Percentiles rank a stretch among this genome's conserved stretches.
Conservation (phyloP, 2,797 vertebrate genomes). For the Microctenopoma lineatum region DNA sequence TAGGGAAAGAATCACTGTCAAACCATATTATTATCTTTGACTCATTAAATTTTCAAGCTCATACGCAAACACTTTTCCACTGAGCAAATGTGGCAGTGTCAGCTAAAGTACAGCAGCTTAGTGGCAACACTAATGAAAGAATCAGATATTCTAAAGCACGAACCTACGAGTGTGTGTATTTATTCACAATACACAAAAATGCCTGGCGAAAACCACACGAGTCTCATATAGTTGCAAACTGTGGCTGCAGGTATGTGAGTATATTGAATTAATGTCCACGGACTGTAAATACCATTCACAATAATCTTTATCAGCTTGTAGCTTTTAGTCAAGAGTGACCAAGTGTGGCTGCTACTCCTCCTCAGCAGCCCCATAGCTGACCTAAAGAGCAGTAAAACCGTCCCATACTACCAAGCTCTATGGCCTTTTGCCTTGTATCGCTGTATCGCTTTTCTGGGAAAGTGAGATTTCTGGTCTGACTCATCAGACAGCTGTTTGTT, state of each 20-base stretch:
- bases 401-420: constrained; percentile 64
- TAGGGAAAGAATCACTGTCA: constrained; percentile 55
- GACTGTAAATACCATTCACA: constrained; percentile 30
- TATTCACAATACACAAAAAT: not conserved
- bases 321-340: constrained; percentile 26
- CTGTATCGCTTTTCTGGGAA: constrained; percentile 76
- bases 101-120: constrained; percentile 29
- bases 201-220: not conserved
- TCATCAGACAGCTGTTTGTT: constrained; percentile 80
- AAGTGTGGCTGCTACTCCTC: constrained; percentile 35
- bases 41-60: constrained; percentile 47
- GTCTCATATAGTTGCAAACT: not conserved
- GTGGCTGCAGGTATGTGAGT: constrained; percentile 1
- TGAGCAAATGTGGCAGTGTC: constrained; percentile 23
- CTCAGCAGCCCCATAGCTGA: constrained; percentile 49
- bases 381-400: constrained; percentile 61
- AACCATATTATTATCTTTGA: constrained; percentile 50
- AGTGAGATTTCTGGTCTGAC: constrained; percentile 71
- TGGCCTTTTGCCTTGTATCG: constrained; percentile 68
- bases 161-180: constrained; percentile 3
- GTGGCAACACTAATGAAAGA: constrained; percentile 5
- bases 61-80: constrained; percentile 42
- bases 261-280: constrained; percentile 4
- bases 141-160: constrained; percentile 22
- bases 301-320: constrained; percentile 22